A percentile compares a stretch with the other conserved stretches of the same genome.
Conservation (phyloP, 2,113 vertebrate species). For the Passerina amoena region DNA sequence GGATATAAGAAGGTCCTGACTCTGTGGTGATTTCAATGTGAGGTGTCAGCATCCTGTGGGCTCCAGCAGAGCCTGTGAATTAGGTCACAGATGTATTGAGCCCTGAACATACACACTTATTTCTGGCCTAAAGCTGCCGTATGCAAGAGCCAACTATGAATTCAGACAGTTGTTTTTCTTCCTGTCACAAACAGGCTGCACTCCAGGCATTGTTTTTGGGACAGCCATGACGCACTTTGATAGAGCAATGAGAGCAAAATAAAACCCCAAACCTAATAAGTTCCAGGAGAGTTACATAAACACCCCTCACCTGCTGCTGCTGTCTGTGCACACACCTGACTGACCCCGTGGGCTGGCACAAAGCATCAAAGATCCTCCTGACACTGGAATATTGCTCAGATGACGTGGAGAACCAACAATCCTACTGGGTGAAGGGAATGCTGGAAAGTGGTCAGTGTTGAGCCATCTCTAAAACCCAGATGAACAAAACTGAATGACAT, state of each 20-base stretch:
- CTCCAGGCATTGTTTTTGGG: conserved; percentile 62
- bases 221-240: conserved; percentile 34
- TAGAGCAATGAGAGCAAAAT: neutral
- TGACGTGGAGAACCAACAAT: neutral
- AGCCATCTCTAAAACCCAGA: neutral
- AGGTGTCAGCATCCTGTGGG: neutral
- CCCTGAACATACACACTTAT: neutral
- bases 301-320: neutral
- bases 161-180: conserved; percentile 40
- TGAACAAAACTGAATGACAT: neutral
- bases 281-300: conserved; percentile 31
- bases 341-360: neutral
- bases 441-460: neutral
- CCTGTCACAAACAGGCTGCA: conserved; percentile 42
- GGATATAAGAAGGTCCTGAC: neutral
- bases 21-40: neutral
- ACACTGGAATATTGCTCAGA: neutral
- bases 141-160: neutral
- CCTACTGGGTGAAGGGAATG: neutral
- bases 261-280: neutral
- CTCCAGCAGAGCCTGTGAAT: neutral
- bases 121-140: neutral
- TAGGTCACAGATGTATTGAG: neutral
- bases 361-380: neutral
- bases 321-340: neutral